Evolutionary conservation across 2,113 vertebrate species (phyloP), one percentile per base, ranked within the genome.

Genomic region (Orycteropus afer): DNA sequence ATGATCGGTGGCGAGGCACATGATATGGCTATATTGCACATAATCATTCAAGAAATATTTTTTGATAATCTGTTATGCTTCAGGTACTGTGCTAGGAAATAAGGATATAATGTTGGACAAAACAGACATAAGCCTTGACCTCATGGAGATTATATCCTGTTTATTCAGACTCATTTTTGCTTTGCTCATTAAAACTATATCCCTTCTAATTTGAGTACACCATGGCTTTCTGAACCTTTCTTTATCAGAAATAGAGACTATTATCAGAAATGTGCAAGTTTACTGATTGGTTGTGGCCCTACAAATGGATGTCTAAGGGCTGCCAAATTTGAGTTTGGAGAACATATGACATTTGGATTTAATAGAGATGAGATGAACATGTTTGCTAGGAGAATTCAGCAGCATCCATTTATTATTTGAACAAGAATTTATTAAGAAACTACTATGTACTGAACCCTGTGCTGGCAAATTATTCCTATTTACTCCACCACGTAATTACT

Each of bases 261-360:
- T 15, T 49, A 4, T 73, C 45, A 86, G 80, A 89, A 91, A 89
- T 89, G 25, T 59, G 3, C 40, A 47, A 15, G 32, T 76, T 53
- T 95, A 86, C 37, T 79, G 67, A 63, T 51, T 86, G 11, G 45
- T 42, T 83, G 20, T 71, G 12, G 23, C n/a, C 69, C 5, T 55
- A 86, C 15, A 81, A 79, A 61, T 65, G 77, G 2, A 91, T 49
- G 22, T 67, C 2, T 32, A 82, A 91, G 37, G 61, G 34, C 10
- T 67, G 42, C 81, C 17, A 71, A 17, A 27, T 69, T 73, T 83
- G 57, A 90, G 67, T 90, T 71, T 93, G 77, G 37, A 95, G 69
- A 82, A n/a, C 32, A 63, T 32, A 69, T 20, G 42, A 82, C 9
- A 57, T 91, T 89, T 94, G 40, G 29, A 67, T 65, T 61, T 27